Evolutionary conservation across 1,140 invertebrate species (phyloP).

Genomic region (Sitobion miscanthi): DNA sequence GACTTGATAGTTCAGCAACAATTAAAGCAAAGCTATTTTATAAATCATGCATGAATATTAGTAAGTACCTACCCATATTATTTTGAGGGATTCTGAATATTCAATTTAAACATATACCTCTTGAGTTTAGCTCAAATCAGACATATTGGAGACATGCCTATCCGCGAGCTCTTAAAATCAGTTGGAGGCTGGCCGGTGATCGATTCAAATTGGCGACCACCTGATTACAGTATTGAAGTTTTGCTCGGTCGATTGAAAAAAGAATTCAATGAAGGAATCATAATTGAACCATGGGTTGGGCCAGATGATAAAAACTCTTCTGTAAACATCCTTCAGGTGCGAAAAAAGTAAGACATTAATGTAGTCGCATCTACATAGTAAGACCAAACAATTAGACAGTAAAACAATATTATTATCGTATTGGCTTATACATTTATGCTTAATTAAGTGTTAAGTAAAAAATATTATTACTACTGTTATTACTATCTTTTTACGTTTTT

Average conservation of each 20-base stretch:
- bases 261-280: conserved; percentile 76
- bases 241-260: conserved; percentile 74
- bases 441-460: neutral
- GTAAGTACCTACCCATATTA: conserved; percentile 69
- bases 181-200: conserved; percentile 83
- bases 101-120: neutral
- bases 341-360: conserved; percentile 58
- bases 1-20: conserved; percentile 74
- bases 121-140: conserved; percentile 73
- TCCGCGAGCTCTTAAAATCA: conserved; percentile 68
- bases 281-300: conserved; percentile 82
- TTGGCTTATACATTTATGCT: neutral
- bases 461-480: neutral
- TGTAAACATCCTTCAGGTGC: conserved; percentile 84
- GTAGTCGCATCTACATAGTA: conserved; percentile 54
- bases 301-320: conserved; percentile 87
- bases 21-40: conserved; percentile 85
- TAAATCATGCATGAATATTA: conserved; percentile 84
- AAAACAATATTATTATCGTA: neutral
- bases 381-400: conserved; percentile 2
- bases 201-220: conserved; percentile 69
- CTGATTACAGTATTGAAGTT: conserved; percentile 66
- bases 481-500: conserved; percentile 21
- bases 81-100: neutral
- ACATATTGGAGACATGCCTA: conserved; percentile 71